Base-by-base conservation (phyloP, 2,797 vertebrate genomes). In the Varecia variegata region DNA sequence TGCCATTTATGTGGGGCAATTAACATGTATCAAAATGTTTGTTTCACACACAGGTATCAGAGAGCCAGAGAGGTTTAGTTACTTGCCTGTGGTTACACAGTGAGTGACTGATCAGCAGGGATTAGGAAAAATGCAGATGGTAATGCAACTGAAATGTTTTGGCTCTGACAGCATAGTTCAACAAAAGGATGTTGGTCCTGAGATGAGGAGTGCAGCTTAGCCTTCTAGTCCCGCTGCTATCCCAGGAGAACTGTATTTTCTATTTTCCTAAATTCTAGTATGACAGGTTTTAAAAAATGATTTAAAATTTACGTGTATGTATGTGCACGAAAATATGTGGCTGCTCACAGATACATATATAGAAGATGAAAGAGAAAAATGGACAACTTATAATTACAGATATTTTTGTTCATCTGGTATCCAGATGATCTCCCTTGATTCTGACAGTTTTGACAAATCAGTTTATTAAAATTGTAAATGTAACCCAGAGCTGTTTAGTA, bases 401-500 rank as follows among this genome's bases (percentile, higher is more conserved):
- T 98, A 97, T 98, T 98, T 98, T 84, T 50, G 76, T 97, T 98
- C 98, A 99, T 99, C 98, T 99, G 98, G 98, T 90, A 58, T 97
- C 98, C 98, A 99, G 98, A 98, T 98, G 98, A 99, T 98, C 98
- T 98, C 97, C 98, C 98, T 98, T 93, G 98, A 97, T 98, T 98
- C 98, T 98, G 98, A 98, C 65, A 95, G 96, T 96, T 98, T 98
- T 98, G 98, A 98, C 98, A 98, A 98, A 98, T 98, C 98, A 98
- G 98, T 99, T 99, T 99, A 98, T 99, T 98, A 97, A 98, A 98
- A 97, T 97, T 98, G 98, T 97, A 98, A 98, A 98, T 98, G 98
- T 97, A 98, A 98, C 97, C 97, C 98, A 97, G 98, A 96, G 65
- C 96, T 94, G 85, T 95, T 98, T 98, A 98, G 98, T 97, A 97